Conservation (phyloP, 2,113 vertebrate species). For the Gallinago media region DNA sequence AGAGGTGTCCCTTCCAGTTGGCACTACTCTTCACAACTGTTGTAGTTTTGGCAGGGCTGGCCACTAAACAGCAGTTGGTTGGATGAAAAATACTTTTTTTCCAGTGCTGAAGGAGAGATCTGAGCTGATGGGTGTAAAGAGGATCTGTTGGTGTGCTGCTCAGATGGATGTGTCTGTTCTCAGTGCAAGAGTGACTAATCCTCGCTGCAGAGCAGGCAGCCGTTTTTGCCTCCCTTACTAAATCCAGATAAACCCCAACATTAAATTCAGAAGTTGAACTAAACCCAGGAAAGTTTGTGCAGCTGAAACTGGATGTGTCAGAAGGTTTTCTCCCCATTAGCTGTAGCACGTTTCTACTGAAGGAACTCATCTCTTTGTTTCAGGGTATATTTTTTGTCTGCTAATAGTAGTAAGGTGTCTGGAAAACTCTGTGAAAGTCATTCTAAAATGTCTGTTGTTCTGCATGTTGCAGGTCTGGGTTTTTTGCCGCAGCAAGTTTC, state of each 20-base stretch:
- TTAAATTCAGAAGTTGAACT: neutral
- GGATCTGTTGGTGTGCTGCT: neutral
- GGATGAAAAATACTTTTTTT: neutral
- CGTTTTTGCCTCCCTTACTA: neutral
- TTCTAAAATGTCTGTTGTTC: neutral
- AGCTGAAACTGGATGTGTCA: neutral
- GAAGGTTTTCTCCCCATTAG: neutral
- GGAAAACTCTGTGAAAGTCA: neutral
- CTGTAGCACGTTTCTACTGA: neutral
- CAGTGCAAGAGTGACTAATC: neutral
- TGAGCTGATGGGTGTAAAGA: neutral
- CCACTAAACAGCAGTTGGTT: neutral
- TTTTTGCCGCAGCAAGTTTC: constrained; percentile 98
- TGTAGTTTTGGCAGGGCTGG: neutral
- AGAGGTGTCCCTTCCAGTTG: neutral
- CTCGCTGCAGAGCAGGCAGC: neutral
- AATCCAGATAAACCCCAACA: neutral
- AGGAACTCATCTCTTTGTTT: neutral
- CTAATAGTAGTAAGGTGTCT: neutral
- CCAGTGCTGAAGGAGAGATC: neutral
- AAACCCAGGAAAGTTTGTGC: neutral
- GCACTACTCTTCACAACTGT: neutral
- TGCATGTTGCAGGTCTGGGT: constrained; percentile 87
- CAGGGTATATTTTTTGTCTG: neutral
- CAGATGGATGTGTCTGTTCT: neutral